A percentile compares a stretch with the other conserved stretches of the same genome.
Evolutionary conservation across 1,140 invertebrate species (phyloP).

Genomic region (Streblospio benedicti): DNA sequence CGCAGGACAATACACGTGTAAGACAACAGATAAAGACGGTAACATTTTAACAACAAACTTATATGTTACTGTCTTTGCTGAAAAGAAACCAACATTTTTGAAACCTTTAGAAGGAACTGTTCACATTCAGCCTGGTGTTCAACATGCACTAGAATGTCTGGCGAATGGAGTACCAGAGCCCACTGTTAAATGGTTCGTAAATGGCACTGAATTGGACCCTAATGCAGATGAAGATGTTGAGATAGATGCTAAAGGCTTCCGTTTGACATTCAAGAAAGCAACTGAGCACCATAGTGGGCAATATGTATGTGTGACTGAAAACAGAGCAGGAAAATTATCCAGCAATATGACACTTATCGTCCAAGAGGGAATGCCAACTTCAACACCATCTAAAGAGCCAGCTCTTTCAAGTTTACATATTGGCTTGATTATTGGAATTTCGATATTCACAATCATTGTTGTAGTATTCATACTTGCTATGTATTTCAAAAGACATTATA

Average conservation of each 20-base stretch:
- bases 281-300: constrained; percentile 14
- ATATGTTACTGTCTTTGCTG: neutral
- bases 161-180: constrained; percentile 33
- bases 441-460: neutral
- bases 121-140: neutral
- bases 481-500: neutral
- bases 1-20: neutral
- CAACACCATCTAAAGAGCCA: constrained; percentile 11
- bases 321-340: constrained; percentile 31
- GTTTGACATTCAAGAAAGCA: neutral
- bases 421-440: neutral
- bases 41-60: too few species aligned
- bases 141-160: constrained; percentile 23
- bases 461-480: neutral
- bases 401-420: neutral
- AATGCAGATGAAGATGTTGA: neutral
- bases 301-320: constrained; percentile 26
- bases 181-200: constrained; percentile 14
- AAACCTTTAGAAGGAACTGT: neutral
- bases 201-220: neutral
- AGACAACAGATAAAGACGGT: neutral
- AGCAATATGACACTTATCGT: constrained; percentile 42
- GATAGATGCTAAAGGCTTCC: neutral
- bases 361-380: constrained; percentile 36
- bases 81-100: neutral